phyloP scores from a whole-genome alignment of 1,140 invertebrate species.

The Lordiphosa clarofinis region DNA sequence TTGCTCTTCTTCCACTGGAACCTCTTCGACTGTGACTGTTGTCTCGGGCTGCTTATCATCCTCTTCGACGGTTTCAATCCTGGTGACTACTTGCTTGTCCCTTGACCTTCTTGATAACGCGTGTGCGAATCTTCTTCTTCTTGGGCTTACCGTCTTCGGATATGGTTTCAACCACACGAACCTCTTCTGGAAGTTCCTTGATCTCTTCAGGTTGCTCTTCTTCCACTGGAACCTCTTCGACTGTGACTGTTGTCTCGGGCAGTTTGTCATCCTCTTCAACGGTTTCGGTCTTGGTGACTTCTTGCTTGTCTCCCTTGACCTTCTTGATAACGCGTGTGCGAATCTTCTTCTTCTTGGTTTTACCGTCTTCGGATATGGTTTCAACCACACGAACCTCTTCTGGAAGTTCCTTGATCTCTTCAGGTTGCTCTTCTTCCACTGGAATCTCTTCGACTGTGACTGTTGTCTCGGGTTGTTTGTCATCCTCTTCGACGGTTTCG shows the following conservation, averaged over 20 bases:
- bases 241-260: not conserved
- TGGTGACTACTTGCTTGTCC: conserved; percentile 10
- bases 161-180: not conserved
- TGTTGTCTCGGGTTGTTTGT: not conserved
- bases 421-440: not conserved
- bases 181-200: not conserved
- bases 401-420: conserved; percentile 2
- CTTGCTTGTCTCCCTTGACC: conserved; percentile 3
- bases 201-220: conserved; percentile 2
- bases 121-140: conserved; percentile 7
- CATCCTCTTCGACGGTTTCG: conserved; percentile 2
- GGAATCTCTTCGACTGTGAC: conserved; percentile 1
- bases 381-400: not conserved
- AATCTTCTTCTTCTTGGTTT: not conserved
- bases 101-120: conserved; percentile 3
- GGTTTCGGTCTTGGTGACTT: conserved; percentile 4
- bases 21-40: not conserved
- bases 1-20: not conserved
- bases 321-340: conserved; percentile 1
- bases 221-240: not conserved
- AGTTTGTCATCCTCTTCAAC: not conserved
- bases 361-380: not conserved
- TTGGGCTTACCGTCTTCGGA: conserved; percentile 1
- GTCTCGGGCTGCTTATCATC: conserved; percentile 6
- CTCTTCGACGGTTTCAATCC: conserved; percentile 7